Conservation (phyloP, 2,888 invertebrate genomes). For the Tetragonula carbonaria region DNA sequence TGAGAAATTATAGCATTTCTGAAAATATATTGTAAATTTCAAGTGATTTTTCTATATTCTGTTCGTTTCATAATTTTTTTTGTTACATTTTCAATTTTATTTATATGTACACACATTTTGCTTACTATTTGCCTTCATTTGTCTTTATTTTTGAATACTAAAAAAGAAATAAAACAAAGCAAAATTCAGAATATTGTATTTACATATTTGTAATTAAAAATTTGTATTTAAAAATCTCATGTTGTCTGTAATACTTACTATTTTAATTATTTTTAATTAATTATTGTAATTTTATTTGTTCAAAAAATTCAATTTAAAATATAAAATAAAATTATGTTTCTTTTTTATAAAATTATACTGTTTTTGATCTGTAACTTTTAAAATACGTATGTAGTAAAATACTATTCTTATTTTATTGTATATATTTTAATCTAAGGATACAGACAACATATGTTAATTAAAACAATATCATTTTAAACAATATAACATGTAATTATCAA, state of each 20-base stretch:
- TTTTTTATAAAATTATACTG: background rate
- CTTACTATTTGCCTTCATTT: conserved; percentile 3
- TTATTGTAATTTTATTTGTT: background rate
- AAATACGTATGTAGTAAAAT: conserved; percentile 11
- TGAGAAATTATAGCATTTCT: conserved; percentile 9
- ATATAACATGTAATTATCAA: conserved; percentile 21
- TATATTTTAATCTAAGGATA: background rate
- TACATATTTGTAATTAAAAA: background rate
- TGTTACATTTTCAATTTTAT: background rate
- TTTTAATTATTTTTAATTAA: background rate
- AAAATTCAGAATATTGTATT: background rate
- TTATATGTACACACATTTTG: background rate
- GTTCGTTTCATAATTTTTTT: background rate
- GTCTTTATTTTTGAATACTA: background rate
- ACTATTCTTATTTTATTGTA: background rate
- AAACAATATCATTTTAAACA: background rate
- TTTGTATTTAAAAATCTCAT: background rate
- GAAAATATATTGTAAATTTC: conserved; percentile 5
- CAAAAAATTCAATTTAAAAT: background rate
- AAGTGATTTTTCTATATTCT: conserved; percentile 6
- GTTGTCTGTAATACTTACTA: conserved; percentile 14
- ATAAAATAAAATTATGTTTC: background rate
- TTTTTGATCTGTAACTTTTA: background rate
- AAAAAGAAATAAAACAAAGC: background rate
- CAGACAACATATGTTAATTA: conserved; percentile 6